phyloP scores from a whole-genome alignment of 2,888 invertebrate species.

The Microctonus brassicae region DNA sequence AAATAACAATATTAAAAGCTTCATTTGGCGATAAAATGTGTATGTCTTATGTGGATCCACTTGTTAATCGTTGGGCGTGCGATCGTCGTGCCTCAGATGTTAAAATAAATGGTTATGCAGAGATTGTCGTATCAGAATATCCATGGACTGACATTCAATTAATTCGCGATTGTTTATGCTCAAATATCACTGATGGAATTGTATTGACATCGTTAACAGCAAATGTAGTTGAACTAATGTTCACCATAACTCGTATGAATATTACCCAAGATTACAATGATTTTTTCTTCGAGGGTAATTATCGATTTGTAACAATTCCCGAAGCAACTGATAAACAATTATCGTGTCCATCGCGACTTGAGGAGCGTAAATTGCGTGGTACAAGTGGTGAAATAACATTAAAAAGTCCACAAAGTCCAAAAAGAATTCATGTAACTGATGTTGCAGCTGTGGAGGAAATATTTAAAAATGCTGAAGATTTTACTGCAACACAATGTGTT shows the following conservation, averaged over 20 bases:
- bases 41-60: constrained; percentile 76
- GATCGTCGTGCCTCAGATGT: constrained; percentile 65
- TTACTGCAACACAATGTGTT: constrained; percentile 72
- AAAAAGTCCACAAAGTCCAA: constrained; percentile 73
- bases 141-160: constrained; percentile 73
- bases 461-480: constrained; percentile 56
- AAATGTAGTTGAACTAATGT: constrained; percentile 79
- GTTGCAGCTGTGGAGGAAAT: constrained; percentile 45
- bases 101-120: constrained; percentile 50
- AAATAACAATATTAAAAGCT: constrained; percentile 78
- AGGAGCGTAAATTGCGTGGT: constrained; percentile 77
- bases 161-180: constrained; percentile 81
- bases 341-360: constrained; percentile 77
- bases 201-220: constrained; percentile 79
- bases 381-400: constrained; percentile 82
- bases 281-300: constrained; percentile 83
- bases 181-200: constrained; percentile 77
- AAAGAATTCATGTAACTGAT: constrained; percentile 51
- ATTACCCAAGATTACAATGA: constrained; percentile 85
- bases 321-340: constrained; percentile 59
- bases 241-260: constrained; percentile 83
- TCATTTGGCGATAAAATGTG: constrained; percentile 80
- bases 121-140: constrained; percentile 59
- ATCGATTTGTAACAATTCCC: constrained; percentile 73
- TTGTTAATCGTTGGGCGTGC: constrained; percentile 79